These are phyloP conservation scores for Amniataba percoides DNA, from an alignment of 2,797 vertebrate species.

Conservation along the genomic window DNA sequence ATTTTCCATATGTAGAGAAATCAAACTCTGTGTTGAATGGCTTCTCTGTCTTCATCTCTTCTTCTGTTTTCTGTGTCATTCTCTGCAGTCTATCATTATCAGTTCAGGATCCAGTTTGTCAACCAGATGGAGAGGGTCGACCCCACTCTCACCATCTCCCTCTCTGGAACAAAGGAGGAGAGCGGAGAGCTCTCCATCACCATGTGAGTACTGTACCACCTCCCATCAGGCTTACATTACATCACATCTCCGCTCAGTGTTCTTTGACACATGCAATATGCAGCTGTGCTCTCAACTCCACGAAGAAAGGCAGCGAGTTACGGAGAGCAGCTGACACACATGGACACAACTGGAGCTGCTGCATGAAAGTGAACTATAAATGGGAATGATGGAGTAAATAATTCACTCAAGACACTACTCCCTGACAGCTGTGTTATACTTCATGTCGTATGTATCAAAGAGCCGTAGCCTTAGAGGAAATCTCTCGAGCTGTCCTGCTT, in stretches of 20 bases:
- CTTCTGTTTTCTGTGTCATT: constrained; percentile 2
- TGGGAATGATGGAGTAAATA: constrained; percentile 67
- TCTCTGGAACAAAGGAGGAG: constrained; percentile 89
- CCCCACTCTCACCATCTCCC: constrained; percentile 87
- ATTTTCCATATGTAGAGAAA: background rate
- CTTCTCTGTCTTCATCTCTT: constrained; percentile 1
- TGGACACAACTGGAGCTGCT: constrained; percentile 58
- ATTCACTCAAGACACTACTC: constrained; percentile 61
- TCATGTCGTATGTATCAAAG: constrained; percentile 48
- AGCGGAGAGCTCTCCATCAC: constrained; percentile 85
- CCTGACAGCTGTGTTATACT: constrained; percentile 42
- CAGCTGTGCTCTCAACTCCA: constrained; percentile 55
- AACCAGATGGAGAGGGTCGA: constrained; percentile 83
- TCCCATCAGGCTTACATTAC: constrained; percentile 31
- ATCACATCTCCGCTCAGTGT: constrained; percentile 23
- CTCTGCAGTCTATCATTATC: constrained; percentile 92
- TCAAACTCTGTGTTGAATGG: background rate
- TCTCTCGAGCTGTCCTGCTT: constrained; percentile 32
- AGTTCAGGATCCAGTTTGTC: constrained; percentile 93
- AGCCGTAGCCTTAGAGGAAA: constrained; percentile 22
- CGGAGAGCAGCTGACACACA: constrained; percentile 60
- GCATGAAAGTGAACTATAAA: constrained; percentile 74
- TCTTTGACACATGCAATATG: constrained; percentile 56
- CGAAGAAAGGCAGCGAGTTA: constrained; percentile 40
- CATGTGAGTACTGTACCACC: constrained; percentile 86